These are phyloP conservation scores for Turritopsis rubra DNA, from an alignment of 30 jellyfish, hydroid and myxozoan genomes.

Conservation along the genomic window DNA sequence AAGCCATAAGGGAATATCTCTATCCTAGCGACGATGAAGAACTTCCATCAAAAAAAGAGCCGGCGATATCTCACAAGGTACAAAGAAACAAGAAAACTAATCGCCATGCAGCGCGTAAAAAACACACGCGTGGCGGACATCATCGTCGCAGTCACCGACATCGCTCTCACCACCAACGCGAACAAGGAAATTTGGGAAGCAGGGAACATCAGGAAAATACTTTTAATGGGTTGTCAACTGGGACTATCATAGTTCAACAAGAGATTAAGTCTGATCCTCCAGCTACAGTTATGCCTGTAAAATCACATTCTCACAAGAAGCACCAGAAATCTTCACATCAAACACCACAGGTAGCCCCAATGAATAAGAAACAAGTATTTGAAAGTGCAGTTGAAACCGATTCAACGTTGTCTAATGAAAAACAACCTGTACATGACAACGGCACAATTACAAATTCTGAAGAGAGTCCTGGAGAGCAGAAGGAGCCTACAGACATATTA, in stretches of 20 bases:
- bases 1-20: slow-evolving; percentile 18
- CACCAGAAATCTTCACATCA: not conserved
- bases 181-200: not conserved
- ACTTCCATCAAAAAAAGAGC: not conserved
- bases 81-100: not conserved
- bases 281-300: not conserved
- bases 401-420: not conserved
- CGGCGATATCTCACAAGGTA: not conserved
- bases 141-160: not conserved
- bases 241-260: not conserved
- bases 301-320: not conserved
- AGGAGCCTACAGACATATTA: not conserved
- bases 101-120: not conserved
- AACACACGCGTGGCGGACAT: not conserved
- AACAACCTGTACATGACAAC: not conserved
- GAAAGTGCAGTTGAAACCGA: not conserved
- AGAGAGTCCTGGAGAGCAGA: slow-evolving; percentile 9
- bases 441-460: not conserved
- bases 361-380: not conserved
- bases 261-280: not conserved
- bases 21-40: not conserved
- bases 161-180: not conserved
- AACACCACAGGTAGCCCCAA: not conserved
- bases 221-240: not conserved
- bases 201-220: not conserved